phyloP scores from a whole-genome alignment of 2,888 invertebrate genomes.

The Pediacus dermestoides region DNA sequence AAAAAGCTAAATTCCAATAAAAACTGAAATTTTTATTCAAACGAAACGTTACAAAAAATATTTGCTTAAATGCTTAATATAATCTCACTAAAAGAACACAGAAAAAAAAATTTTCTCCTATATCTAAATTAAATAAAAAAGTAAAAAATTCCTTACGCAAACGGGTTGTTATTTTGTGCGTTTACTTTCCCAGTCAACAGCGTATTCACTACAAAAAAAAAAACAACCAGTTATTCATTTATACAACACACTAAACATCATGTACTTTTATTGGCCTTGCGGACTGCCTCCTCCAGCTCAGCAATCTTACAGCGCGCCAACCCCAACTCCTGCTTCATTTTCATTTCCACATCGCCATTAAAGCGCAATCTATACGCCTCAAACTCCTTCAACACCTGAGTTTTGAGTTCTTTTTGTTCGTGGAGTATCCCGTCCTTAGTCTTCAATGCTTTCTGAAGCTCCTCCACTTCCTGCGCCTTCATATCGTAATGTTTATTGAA shows the following conservation, averaged over 20 bases:
- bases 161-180: too few species aligned
- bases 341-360: constrained; percentile 36
- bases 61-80: too few species aligned
- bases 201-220: constrained; percentile 38
- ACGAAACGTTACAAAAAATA: too few species aligned
- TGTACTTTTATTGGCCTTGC: constrained; percentile 44
- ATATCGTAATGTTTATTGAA: constrained; percentile 45
- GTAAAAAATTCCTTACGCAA: too few species aligned
- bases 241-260: constrained; percentile 11
- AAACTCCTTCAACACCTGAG: constrained; percentile 37
- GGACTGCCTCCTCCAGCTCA: constrained; percentile 40
- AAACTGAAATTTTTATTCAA: too few species aligned
- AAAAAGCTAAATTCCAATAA: too few species aligned
- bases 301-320: constrained; percentile 32
- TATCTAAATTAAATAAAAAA: too few species aligned
- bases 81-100: too few species aligned
- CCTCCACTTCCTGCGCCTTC: constrained; percentile 19
- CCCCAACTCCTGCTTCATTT: constrained; percentile 34
- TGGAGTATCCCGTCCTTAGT: constrained; percentile 35
- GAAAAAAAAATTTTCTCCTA: too few species aligned
- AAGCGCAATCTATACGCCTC: constrained; percentile 36
- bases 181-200: constrained; percentile 38
- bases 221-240: constrained; percentile 10
- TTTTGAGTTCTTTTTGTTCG: constrained; percentile 31
- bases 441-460: constrained; percentile 17